phyloP scores from a whole-genome alignment of 2,888 invertebrate genomes.

The Anorthoa munda region DNA sequence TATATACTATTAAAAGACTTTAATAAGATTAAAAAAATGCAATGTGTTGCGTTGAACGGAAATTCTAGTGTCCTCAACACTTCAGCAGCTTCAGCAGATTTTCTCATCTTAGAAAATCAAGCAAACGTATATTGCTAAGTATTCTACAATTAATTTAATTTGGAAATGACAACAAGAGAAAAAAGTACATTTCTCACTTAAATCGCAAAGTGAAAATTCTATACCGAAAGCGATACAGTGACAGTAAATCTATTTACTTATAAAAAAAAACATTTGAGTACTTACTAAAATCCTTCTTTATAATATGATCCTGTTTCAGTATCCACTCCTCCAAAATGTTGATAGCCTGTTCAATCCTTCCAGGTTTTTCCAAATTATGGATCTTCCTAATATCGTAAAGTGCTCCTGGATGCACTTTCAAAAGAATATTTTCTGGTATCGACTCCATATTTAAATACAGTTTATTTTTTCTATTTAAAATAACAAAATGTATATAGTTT shows the following conservation, averaged over 20 bases:
- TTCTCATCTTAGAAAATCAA: too few relatives aligned
- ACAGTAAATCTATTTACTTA: background rate
- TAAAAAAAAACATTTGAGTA: slow-evolving; percentile 1
- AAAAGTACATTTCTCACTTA: too few relatives aligned
- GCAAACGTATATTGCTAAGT: too few relatives aligned
- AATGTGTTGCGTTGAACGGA: too few relatives aligned
- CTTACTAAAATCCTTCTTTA: slow-evolving; percentile 72
- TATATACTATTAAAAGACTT: background rate
- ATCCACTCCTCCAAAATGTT: slow-evolving; percentile 76
- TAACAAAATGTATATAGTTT: too few relatives aligned
- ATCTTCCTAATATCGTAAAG: slow-evolving; percentile 66
- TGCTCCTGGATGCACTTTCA: slow-evolving; percentile 65
- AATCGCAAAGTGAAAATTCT: too few relatives aligned
- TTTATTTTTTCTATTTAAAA: too few relatives aligned
- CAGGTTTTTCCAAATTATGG: slow-evolving; percentile 70
- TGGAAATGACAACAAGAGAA: too few relatives aligned
- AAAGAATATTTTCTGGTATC: slow-evolving; percentile 50
- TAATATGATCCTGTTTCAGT: slow-evolving; percentile 70
- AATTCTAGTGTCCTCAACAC: too few relatives aligned
- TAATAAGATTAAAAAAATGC: background rate
- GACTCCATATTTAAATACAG: slow-evolving; percentile 63
- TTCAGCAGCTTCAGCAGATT: too few relatives aligned
- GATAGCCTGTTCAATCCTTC: slow-evolving; percentile 69
- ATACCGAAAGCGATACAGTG: too few relatives aligned
- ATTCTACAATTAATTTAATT: too few relatives aligned